phyloP scores from a whole-genome alignment of 2,797 vertebrate species.

The Leptoclinus maculatus region DNA sequence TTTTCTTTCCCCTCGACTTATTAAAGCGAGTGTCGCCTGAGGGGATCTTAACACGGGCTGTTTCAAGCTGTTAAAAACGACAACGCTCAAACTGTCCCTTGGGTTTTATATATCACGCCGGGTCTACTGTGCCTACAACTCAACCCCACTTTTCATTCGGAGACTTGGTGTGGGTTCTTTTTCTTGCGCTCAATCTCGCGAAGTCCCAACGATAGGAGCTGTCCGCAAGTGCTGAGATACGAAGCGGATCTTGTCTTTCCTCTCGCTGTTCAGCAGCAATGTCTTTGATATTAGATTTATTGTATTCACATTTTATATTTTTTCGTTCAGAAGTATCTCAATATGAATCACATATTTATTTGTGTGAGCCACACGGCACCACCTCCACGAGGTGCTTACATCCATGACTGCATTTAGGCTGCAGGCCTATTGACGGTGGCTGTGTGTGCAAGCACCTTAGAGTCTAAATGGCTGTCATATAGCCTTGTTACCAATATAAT shows the following conservation, averaged over 20 bases:
- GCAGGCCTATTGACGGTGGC: constrained; percentile 42
- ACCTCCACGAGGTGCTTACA: constrained; percentile 22
- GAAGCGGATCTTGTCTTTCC: too few relatives aligned
- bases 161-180: not conserved
- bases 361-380: not conserved
- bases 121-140: constrained; percentile 46
- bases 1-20: constrained; percentile 58
- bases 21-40: constrained; percentile 78
- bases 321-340: not conserved
- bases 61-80: constrained; percentile 77
- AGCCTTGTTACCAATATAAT: constrained; percentile 61
- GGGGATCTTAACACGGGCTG: constrained; percentile 67
- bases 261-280: not conserved
- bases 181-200: not conserved
- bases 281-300: not conserved
- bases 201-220: constrained; percentile 42
- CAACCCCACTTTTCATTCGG: constrained; percentile 24
- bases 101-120: constrained; percentile 67
- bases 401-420: constrained; percentile 57
- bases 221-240: constrained; percentile 64
- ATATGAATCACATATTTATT: constrained; percentile 16
- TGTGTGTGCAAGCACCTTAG: constrained; percentile 51
- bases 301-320: not conserved
- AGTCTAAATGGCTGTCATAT: constrained; percentile 71
- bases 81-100: constrained; percentile 75